phyloP scores from a whole-genome alignment of 2,888 invertebrate species.

The Cephus runcator region DNA sequence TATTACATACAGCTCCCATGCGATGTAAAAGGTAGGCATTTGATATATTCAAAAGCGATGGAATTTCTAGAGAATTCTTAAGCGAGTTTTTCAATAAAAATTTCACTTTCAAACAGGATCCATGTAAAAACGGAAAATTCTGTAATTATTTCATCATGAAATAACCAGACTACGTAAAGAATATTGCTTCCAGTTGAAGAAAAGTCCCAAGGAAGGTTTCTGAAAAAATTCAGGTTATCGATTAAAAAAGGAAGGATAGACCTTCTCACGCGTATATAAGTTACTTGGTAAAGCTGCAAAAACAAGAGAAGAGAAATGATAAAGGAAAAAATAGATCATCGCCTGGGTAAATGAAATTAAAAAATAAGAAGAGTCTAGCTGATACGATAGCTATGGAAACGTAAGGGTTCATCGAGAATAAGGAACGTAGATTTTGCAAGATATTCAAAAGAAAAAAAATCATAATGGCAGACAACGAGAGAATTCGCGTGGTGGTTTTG shows the following conservation, averaged over 20 bases:
- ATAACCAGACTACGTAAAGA: not conserved
- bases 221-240: not conserved
- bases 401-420: not conserved
- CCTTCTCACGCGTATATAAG: not conserved
- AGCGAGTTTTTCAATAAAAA: not conserved
- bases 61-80: not conserved
- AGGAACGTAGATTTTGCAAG: not conserved
- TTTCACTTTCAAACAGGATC: not conserved
- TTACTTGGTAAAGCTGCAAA: not conserved
- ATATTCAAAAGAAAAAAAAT: not conserved
- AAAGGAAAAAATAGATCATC: not conserved
- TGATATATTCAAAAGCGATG: not conserved
- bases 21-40: not conserved
- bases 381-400: not conserved
- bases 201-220: not conserved
- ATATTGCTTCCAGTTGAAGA: not conserved
- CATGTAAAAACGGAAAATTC: not conserved
- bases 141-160: not conserved
- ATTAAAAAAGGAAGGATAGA: not conserved
- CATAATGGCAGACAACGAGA: conserved; percentile 78
- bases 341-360: conserved; percentile 13
- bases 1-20: not conserved
- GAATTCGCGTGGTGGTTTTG: conserved; percentile 84
- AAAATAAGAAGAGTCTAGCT: not conserved
- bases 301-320: conserved; percentile 2